Conservation (phyloP, 2,113 vertebrate species). For the Clupea harengus region DNA sequence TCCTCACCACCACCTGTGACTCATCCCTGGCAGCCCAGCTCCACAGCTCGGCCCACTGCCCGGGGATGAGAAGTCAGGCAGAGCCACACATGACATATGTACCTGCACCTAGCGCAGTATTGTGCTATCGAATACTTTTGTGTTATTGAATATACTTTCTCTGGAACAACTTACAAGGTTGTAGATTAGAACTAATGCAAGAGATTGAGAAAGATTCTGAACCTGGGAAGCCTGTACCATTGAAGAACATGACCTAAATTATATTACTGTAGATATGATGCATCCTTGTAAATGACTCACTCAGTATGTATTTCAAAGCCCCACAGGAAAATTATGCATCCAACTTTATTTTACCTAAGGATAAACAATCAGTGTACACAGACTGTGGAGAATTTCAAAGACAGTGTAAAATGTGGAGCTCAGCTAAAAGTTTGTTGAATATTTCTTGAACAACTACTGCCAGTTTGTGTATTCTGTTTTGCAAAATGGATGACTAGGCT, state of each 20-base stretch:
- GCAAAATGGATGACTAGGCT: no score
- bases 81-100: background rate
- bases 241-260: no score
- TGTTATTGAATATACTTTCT: background rate
- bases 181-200: no score
- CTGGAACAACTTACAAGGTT: no score
- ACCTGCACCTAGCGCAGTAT: background rate
- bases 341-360: background rate
- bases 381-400: background rate
- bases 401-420: background rate
- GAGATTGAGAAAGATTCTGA: no score
- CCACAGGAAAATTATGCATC: no score
- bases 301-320: no score
- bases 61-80: background rate
- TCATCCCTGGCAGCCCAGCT: background rate
- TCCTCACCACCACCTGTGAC: background rate
- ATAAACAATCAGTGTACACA: background rate
- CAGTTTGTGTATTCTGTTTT: no score
- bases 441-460: background rate
- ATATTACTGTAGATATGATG: no score
- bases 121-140: background rate
- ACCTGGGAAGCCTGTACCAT: no score
- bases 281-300: no score
- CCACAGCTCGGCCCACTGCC: background rate
- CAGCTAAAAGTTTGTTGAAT: background rate